Base-by-base conservation (phyloP, 2,888 invertebrate species). In the Platycnemis pennipes region DNA sequence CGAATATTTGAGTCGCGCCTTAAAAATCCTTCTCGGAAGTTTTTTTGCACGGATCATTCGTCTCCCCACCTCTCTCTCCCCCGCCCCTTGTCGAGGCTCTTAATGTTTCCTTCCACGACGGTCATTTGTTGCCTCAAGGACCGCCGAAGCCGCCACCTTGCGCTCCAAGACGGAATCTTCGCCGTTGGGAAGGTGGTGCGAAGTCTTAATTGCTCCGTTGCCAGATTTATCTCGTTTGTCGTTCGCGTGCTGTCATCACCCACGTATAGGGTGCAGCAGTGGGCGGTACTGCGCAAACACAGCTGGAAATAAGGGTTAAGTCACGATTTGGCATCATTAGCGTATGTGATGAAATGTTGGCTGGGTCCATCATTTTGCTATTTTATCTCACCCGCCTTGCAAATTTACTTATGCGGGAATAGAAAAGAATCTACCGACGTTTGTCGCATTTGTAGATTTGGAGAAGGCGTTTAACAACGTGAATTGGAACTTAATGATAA, bases 91-190 rank as follows among this genome's bases (percentile, higher is more conserved):
- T 77, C 91, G 63, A 91, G 63, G 63, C n/a, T 44, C 91, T 91
- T 91, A 91, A 91, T 91, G 63, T 44, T 63, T 91, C 91, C 63
- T 11, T 63, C 69, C 44, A 31, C 53, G 88, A 89, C 31, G n/a
- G 42, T 69, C 91, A 91, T 91, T 63, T 91, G 91, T 91, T 91
- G 56, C 91, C 63, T 91, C 91, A 91, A 91, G 91, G 91, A 91
- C 91, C 91, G 91, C 91, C 44, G 8, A 44, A 56, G 44, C 56
- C 91, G 37, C 91, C 63, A 63, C n/a, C 91, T 44, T 63, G 44
- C 42, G 53, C 26, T n/a, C 45, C 87, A 22, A 44, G 44, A 26
- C 37, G 37, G 89, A 44, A 91, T 91, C 16, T 91, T 91, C 44
- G 91, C 91, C 91, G 63, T 91, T 44, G 91, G 87, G 91, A 89